Conservation (phyloP, 2,888 invertebrate species). For the Dione juno region DNA sequence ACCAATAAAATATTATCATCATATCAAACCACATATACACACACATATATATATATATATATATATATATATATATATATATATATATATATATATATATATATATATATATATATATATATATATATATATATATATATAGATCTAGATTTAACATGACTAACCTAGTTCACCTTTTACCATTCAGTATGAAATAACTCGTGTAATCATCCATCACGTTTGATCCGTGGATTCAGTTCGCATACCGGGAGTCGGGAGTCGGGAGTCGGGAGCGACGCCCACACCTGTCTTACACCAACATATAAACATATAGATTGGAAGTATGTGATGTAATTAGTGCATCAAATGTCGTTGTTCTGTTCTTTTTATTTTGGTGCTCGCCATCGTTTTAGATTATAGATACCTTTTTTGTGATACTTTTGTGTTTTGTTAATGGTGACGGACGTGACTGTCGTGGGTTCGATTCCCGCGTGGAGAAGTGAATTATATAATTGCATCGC, state of each 20-base stretch:
- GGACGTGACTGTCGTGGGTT: too few species aligned
- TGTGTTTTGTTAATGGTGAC: neutral
- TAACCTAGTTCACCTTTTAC: constrained; percentile 21
- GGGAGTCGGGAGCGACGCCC: neutral
- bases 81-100: constrained; percentile 4
- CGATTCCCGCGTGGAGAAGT: too few species aligned
- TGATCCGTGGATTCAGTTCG: constrained; percentile 24
- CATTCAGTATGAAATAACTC: constrained; percentile 15
- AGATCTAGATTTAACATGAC: constrained; percentile 3
- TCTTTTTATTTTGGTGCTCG: neutral
- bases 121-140: neutral
- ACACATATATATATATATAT: neutral
- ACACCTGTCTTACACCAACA: constrained; percentile 25
- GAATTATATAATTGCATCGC: too few species aligned
- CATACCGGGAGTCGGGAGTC: constrained; percentile 7
- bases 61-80: constrained; percentile 4
- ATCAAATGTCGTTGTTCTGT: constrained; percentile 13
- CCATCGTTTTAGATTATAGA: neutral
- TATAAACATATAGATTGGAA: constrained; percentile 24
- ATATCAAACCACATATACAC: too few species aligned
- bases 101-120: constrained; percentile 4
- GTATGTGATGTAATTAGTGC: constrained; percentile 12
- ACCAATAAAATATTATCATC: too few species aligned
- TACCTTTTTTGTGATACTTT: neutral
- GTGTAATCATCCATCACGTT: constrained; percentile 21